Percentiles rank a stretch among this genome's conserved stretches.
These are phyloP conservation scores for Spinus olivaceus DNA, from an alignment of 2,797 vertebrate species.

Conservation along the genomic window DNA sequence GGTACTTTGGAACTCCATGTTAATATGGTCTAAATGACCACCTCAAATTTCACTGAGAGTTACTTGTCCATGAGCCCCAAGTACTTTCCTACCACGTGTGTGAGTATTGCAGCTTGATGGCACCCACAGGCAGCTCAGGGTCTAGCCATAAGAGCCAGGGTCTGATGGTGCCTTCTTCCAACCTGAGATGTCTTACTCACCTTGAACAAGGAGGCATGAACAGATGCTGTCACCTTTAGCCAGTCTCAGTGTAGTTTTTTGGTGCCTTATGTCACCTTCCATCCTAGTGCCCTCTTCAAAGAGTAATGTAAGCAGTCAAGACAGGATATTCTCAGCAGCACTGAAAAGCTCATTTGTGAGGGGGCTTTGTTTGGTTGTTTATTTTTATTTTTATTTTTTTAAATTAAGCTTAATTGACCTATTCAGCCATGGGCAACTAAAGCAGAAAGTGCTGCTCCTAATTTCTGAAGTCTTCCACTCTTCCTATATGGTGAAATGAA, in stretches of 20 bases:
- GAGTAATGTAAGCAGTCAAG: neutral
- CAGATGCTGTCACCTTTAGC: neutral
- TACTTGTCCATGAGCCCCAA: neutral
- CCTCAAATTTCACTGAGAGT: neutral
- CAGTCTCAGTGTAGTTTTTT: neutral
- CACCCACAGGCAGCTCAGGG: fast-evolving
- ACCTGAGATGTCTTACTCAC: neutral
- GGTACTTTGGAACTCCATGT: neutral
- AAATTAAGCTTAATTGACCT: neutral
- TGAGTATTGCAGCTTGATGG: neutral
- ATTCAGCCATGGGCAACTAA: neutral
- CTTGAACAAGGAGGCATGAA: neutral
- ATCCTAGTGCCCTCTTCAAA: neutral
- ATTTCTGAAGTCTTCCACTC: neutral
- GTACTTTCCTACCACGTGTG: neutral
- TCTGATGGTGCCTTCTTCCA: neutral
- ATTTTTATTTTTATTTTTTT: neutral
- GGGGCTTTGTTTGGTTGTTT: neutral
- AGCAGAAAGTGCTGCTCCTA: neutral
- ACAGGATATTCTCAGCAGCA: neutral
- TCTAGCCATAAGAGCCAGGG: neutral
- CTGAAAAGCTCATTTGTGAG: neutral
- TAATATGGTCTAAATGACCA: neutral
- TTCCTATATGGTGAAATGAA: neutral
- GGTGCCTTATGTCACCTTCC: neutral